Percentiles rank a stretch among this genome's conserved stretches.
Evolutionary conservation across 2,797 vertebrate species (phyloP).

Genomic region (Mus minutoides): DNA sequence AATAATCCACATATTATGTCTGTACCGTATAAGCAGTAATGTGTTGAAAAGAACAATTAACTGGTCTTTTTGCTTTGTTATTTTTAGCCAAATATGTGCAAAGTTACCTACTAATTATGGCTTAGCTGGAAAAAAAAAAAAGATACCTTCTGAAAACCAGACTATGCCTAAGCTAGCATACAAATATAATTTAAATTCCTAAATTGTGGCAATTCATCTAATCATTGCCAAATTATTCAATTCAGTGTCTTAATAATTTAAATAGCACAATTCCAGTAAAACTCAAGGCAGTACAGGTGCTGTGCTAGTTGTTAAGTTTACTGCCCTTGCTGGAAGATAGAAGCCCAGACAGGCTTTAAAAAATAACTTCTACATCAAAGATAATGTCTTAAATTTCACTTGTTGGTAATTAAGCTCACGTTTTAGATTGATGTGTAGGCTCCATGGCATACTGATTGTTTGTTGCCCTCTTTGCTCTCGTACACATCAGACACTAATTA

Average conservation of each 20-base stretch:
- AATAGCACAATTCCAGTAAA: neutral
- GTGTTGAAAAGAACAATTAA: conserved; percentile 43
- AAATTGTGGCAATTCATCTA: conserved; percentile 61
- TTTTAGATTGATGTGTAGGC: neutral
- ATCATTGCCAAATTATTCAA: conserved; percentile 61
- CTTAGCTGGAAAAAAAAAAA: neutral
- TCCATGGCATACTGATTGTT: neutral
- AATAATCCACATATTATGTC: conserved; percentile 43
- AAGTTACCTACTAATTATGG: conserved; percentile 60
- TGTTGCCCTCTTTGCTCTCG: neutral
- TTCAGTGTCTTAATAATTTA: conserved; percentile 55
- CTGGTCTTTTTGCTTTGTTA: conserved; percentile 69
- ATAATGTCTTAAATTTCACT: neutral
- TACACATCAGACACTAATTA: neutral
- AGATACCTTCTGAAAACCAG: conserved; percentile 74
- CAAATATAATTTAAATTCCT: conserved; percentile 66
- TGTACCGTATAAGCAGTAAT: conserved; percentile 59
- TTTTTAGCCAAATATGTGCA: conserved; percentile 69
- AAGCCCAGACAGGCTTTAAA: neutral
- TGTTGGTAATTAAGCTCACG: conserved; percentile 34
- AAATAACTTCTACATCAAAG: neutral
- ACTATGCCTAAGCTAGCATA: conserved; percentile 51
- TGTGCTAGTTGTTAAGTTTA: conserved; percentile 10
- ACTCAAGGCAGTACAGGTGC: neutral
- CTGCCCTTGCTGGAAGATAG: neutral